Percentiles rank a stretch among this genome's conserved stretches.
Evolutionary conservation across 2,113 vertebrate genomes (phyloP).

Genomic region (Potamarius usumacintae): DNA sequence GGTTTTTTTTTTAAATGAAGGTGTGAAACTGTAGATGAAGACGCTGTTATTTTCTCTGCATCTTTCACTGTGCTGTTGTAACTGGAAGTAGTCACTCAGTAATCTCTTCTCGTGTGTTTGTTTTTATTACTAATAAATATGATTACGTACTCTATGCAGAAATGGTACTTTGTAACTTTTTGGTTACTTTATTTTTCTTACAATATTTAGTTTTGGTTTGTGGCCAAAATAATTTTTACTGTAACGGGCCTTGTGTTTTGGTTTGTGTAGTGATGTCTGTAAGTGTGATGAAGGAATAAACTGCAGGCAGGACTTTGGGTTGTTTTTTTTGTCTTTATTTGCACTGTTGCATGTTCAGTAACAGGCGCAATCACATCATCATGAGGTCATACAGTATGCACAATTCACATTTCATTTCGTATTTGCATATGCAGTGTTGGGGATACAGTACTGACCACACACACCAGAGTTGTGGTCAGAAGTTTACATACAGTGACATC

Average conservation of each 20-base stretch:
- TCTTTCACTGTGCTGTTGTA: constrained; percentile 45
- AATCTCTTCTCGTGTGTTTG: constrained; percentile 33
- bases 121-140: constrained; percentile 33
- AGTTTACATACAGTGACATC: no score
- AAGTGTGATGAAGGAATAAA: constrained; percentile 58
- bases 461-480: no score
- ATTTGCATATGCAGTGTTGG: not conserved
- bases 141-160: constrained; percentile 37
- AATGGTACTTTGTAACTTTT: constrained; percentile 34
- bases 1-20: constrained; percentile 44
- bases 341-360: not conserved
- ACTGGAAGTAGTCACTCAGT: constrained; percentile 70
- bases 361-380: not conserved
- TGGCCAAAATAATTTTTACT: constrained; percentile 52
- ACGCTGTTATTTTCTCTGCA: not conserved
- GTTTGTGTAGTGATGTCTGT: constrained; percentile 55
- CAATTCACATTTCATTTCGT: not conserved
- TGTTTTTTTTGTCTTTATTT: constrained; percentile 38
- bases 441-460: no score
- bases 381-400: not conserved
- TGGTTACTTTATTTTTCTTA: constrained; percentile 53
- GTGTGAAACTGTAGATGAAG: constrained; percentile 30
- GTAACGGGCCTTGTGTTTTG: constrained; percentile 40
- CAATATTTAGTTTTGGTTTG: constrained; percentile 32
- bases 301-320: constrained; percentile 54